Percentiles rank a stretch among this genome's conserved stretches.
phyloP scores from a whole-genome alignment of 2,888 invertebrate species.

The Chesias legatella region DNA sequence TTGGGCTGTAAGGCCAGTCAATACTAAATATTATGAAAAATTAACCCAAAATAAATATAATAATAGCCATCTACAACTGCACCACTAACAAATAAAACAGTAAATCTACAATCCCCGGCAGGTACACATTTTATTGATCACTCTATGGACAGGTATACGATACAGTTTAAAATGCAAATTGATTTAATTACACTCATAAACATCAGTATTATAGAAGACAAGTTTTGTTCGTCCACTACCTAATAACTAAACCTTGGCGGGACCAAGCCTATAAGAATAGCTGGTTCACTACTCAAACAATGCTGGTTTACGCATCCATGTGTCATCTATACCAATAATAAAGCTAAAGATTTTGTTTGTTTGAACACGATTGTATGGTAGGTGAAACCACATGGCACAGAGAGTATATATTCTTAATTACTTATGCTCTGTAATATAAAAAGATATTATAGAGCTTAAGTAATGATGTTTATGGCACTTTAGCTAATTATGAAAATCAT shows the following conservation, averaged over 20 bases:
- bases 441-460: too few relatives aligned
- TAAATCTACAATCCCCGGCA: slow-evolving; percentile 40
- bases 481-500: too few relatives aligned
- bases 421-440: too few relatives aligned
- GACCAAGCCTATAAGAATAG: not conserved
- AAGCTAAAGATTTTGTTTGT: too few relatives aligned
- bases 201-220: slow-evolving; percentile 9
- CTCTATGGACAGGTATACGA: not conserved
- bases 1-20: too few relatives aligned
- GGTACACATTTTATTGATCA: slow-evolving; percentile 14
- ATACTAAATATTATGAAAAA: too few relatives aligned
- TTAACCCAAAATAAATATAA: slow-evolving; percentile 14
- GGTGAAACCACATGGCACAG: too few relatives aligned
- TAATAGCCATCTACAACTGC: slow-evolving; percentile 59
- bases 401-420: too few relatives aligned
- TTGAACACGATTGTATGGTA: too few relatives aligned
- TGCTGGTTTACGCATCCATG: not conserved
- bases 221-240: slow-evolving; percentile 2
- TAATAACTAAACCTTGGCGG: slow-evolving; percentile 16
- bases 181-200: not conserved
- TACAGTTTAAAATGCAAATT: not conserved
- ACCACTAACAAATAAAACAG: slow-evolving; percentile 57
- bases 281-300: not conserved
- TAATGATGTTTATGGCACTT: too few relatives aligned
- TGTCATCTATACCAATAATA: too few relatives aligned